Percentiles rank a stretch among this genome's conserved stretches.
phyloP scores from a whole-genome alignment of 2,113 vertebrate species.

The Grallaria varia region DNA sequence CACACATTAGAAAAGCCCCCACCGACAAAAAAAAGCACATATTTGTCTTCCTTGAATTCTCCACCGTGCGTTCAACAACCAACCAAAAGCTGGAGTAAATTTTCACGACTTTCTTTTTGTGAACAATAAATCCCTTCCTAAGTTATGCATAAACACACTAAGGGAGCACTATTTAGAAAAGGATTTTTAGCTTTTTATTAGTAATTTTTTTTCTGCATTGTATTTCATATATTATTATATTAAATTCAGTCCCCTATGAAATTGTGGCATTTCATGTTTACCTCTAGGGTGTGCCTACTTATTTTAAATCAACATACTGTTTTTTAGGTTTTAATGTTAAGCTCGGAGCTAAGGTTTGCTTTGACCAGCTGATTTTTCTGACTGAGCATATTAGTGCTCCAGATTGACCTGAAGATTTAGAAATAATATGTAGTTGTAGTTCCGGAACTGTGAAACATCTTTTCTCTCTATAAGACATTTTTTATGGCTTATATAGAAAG shows the following conservation, averaged over 20 bases:
- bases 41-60: neutral
- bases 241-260: neutral
- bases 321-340: neutral
- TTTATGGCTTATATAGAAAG: neutral
- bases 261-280: constrained; percentile 1
- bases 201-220: neutral
- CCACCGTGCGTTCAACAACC: neutral
- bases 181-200: neutral
- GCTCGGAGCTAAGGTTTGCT: neutral
- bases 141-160: neutral
- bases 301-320: neutral
- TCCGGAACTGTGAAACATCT: neutral
- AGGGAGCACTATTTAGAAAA: neutral
- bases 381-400: neutral
- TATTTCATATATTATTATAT: neutral
- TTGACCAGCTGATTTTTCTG: neutral
- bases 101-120: neutral
- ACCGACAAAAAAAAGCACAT: rapidly evolving
- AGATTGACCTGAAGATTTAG: neutral
- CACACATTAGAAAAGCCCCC: neutral
- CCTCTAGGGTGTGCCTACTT: neutral
- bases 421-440: neutral
- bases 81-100: neutral
- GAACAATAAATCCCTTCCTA: neutral
- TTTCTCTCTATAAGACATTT: neutral